Base-by-base conservation (phyloP, 2,113 vertebrate genomes). In the Trichomycterus rosablanca region DNA sequence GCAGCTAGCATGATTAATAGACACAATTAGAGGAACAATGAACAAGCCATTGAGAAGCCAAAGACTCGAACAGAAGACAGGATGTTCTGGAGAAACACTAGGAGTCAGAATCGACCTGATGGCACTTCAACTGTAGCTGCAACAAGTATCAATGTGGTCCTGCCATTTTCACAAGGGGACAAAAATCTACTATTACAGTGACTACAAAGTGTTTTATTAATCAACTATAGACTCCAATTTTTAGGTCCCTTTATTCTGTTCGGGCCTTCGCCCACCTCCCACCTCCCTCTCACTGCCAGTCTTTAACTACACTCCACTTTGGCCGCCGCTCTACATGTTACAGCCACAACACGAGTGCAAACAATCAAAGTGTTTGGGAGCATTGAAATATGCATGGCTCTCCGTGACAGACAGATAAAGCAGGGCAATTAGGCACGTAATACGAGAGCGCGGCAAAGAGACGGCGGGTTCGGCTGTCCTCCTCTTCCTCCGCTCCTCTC, bases 371-470 rank as follows among this genome's bases (percentile, higher is more conserved):
- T 93, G 84, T 94, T 97, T 97, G 95, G 89, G 87, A 90, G 90
- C 90, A 86, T 93, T 98, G 88, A 97, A 98, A 97, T 97, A 98
- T 98, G 94, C 91, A 97, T 97, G 92, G 90, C 89, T 90, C 89
- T 93, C 95, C 74, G 86, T 95, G 94, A 94, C 95, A 91, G 92
- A 89, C 89, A 88, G 86, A 91, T 93, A 94, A 97, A 97, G 92
- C 88, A 90, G 87, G 82, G 93, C 96, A 96, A 98, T 98, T 98
- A 98, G 94, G 92, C 84, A 82, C 87, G 94, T 97, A 93, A 97
- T 97, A 89, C 84, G 84, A 97, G 91, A 88, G 88, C 89, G 87
- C 82, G 72, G 77, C 78, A 81, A 81, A 81, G 81, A 73, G 82
- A 79, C 78, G 74, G 87, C 84, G 86, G 92, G 89, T 88, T 81